These are phyloP conservation scores for Acanthosepion esculentum DNA, from an alignment of 2,888 invertebrate genomes.

Conservation along the genomic window DNA sequence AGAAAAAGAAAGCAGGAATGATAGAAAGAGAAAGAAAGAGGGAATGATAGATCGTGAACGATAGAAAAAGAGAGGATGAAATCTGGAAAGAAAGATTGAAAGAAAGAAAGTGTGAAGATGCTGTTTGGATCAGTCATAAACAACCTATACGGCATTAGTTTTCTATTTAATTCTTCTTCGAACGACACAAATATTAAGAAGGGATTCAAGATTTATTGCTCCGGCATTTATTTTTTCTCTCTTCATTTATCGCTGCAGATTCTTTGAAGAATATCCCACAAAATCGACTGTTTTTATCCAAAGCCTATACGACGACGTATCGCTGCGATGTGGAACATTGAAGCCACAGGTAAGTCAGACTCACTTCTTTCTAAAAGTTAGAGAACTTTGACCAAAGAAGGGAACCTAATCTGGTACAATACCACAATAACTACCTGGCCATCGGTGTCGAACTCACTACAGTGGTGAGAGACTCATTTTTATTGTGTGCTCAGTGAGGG, in stretches of 20 bases:
- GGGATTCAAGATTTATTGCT: background rate
- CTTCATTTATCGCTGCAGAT: background rate
- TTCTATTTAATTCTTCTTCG: background rate
- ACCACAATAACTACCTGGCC: too few species aligned
- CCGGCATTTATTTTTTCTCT: background rate
- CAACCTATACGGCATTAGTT: background rate
- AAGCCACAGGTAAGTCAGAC: slow-evolving; percentile 61
- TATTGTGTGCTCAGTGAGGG: too few species aligned
- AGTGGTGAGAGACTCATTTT: too few species aligned
- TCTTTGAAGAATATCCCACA: slow-evolving; percentile 35
- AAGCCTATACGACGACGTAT: slow-evolving; percentile 65
- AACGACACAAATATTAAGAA: background rate
- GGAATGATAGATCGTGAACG: background rate
- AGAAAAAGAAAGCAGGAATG: background rate
- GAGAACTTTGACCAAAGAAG: too few species aligned
- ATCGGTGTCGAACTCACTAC: too few species aligned
- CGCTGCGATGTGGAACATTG: slow-evolving; percentile 62
- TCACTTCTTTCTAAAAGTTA: background rate
- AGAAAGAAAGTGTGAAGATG: background rate
- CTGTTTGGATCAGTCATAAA: background rate
- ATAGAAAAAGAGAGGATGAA: background rate
- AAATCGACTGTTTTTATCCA: slow-evolving; percentile 36
- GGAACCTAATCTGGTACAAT: too few species aligned
- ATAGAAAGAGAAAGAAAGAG: too few species aligned
- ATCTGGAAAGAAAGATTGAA: background rate